Conservation (phyloP, 2,113 vertebrate genomes). For the Scartelaos histophorus region DNA sequence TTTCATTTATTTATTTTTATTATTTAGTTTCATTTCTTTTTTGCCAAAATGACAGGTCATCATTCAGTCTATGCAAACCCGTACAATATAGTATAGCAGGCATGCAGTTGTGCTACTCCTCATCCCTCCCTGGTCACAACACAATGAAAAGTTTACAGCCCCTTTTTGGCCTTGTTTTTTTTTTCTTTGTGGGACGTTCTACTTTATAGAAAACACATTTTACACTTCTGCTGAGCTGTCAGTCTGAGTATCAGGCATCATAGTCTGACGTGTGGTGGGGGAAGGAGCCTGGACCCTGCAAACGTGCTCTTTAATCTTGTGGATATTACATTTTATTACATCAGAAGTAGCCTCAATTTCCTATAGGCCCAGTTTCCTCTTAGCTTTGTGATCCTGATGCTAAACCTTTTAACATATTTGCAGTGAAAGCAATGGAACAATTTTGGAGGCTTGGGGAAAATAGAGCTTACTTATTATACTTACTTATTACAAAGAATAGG, state of each 20-base stretch:
- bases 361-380: conserved; percentile 27
- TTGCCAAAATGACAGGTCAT: background rate
- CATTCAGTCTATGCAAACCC: background rate
- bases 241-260: conserved; percentile 25
- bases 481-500: background rate
- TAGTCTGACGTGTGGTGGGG: conserved; percentile 29
- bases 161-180: conserved; percentile 60
- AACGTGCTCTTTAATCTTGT: conserved; percentile 28
- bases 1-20: background rate
- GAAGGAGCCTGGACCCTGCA: conserved; percentile 26
- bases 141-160: conserved; percentile 71
- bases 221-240: conserved; percentile 36
- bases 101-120: conserved; percentile 46
- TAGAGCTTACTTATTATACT: conserved; percentile 15
- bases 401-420: conserved; percentile 42
- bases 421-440: conserved; percentile 43
- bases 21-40: background rate
- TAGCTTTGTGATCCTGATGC: conserved; percentile 15
- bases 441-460: conserved; percentile 28
- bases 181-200: conserved; percentile 30
- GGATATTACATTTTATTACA: conserved; percentile 45
- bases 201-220: conserved; percentile 73
- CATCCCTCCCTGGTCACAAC: conserved; percentile 40
- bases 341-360: conserved; percentile 29
- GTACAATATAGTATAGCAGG: conserved; percentile 2